Evolutionary conservation across 2,888 invertebrate genomes (phyloP).

Genomic region (Creontiades dilutus): DNA sequence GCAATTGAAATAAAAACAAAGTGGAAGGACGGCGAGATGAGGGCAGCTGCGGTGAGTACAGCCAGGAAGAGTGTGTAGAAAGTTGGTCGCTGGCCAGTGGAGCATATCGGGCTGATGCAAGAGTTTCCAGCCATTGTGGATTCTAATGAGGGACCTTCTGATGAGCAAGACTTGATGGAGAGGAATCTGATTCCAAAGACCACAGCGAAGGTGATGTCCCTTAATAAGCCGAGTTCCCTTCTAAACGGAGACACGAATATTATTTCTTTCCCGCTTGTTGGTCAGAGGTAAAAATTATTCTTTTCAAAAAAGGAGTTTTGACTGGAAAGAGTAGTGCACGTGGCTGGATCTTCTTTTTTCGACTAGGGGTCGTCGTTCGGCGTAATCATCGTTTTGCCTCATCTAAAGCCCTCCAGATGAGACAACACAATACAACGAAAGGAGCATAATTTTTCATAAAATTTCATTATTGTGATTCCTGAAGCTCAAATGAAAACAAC

Average conservation of each 20-base stretch:
- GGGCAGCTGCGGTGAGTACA: slow-evolving; percentile 54
- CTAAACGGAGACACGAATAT: background rate
- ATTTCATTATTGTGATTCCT: no score
- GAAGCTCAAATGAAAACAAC: no score
- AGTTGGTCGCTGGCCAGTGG: slow-evolving; percentile 69
- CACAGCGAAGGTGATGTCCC: slow-evolving; percentile 45
- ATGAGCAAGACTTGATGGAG: slow-evolving; percentile 61
- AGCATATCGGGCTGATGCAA: slow-evolving; percentile 68
- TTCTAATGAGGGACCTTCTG: slow-evolving; percentile 66
- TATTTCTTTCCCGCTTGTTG: background rate
- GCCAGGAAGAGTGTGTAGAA: slow-evolving; percentile 67
- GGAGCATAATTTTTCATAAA: no score
- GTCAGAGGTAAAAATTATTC: background rate
- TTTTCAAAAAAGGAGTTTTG: background rate
- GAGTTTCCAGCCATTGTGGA: slow-evolving; percentile 70
- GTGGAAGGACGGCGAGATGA: slow-evolving; percentile 26
- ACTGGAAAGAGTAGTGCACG: slow-evolving; percentile 25
- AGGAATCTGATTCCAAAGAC: slow-evolving; percentile 60
- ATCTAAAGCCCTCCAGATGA: no score
- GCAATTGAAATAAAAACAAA: slow-evolving; percentile 12
- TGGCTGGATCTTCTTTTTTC: slow-evolving; percentile 29
- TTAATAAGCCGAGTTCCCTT: slow-evolving; percentile 62
- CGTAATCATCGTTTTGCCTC: no score
- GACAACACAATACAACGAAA: no score
- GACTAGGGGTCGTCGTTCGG: background rate